Conservation (phyloP, 2,888 invertebrate genomes). For the Gastrophysa polygoni region DNA sequence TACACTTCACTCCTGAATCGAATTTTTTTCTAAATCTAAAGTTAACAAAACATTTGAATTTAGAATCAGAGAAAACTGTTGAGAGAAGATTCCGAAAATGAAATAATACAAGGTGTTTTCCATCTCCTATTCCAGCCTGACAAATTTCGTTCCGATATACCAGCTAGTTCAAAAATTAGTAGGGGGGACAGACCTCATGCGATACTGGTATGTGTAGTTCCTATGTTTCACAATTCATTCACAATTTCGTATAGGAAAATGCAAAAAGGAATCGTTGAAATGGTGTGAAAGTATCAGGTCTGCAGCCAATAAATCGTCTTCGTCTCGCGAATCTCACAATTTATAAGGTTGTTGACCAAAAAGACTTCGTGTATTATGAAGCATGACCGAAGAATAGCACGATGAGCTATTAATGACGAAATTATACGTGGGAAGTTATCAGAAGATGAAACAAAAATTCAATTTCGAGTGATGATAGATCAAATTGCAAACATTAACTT, state of each 20-base stretch:
- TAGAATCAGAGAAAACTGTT: no score
- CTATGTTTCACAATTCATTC: no score
- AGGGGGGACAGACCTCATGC: no score
- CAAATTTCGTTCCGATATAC: no score
- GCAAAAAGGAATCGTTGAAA: neutral
- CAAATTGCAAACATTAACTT: neutral
- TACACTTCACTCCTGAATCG: no score
- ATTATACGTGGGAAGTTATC: conserved; percentile 20
- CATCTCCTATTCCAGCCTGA: no score
- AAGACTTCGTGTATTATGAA: conserved; percentile 23
- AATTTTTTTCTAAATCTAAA: no score
- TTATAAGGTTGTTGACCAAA: conserved; percentile 30
- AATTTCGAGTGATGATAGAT: neutral
- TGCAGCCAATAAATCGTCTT: neutral
- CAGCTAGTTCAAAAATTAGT: no score
- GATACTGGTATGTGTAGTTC: no score
- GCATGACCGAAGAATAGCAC: conserved; percentile 16
- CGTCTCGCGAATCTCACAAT: conserved; percentile 7
- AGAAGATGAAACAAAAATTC: conserved; percentile 1
- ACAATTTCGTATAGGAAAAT: neutral
- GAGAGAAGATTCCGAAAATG: no score
- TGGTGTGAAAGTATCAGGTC: neutral
- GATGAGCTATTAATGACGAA: conserved; percentile 21
- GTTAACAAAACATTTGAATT: no score
- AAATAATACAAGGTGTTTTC: no score